Base-by-base conservation (phyloP, 2,797 vertebrate species). In the Rhynchonycteris naso region DNA sequence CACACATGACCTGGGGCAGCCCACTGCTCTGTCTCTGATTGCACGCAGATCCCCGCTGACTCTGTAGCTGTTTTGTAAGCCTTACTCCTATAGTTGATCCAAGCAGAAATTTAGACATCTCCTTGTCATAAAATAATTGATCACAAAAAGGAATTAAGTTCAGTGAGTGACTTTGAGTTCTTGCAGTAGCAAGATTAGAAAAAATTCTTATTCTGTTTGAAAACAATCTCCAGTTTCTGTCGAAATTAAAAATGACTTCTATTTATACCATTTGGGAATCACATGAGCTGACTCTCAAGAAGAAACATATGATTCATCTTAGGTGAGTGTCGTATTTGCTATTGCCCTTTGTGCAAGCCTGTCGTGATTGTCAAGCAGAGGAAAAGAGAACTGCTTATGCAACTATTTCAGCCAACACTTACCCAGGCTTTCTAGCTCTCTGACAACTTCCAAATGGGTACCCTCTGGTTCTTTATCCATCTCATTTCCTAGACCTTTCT, bases 231-330 rank as follows among this genome's bases (percentile, higher is more conserved):
- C 69, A 16, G 0, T 84, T 83, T 47, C 28, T 79, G 11, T 91
- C 12, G 59, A 61, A 95, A 93, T 95, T 88, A 78, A 94, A 79
- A 97, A 76, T 85, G 84, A 92, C 33, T 89, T 88, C 69, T 6
- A 86, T 38, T 93, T 19, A 19, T 15, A 8, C 79, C 74, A n/a
- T 59, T 79, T 90, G 65, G 63, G 54, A 95, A n/a, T 71, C 93
- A 75, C 0, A 5, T 54, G 81, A 85, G 65, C 47, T 28, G 50
- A 69, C 28, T 88, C 35, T 83, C 21, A 26, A n/a, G 71, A 72
- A 54, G 38, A 68, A 68, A 91, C n/a, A 87, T 1, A 1, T 76
- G 35, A 80, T 61, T 87, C 22, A 26, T 74, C 10, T 0, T 11
- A 33, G 11, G 28, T 24, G n/a, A 69, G 9, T n/a, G 10, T 91